Evolutionary conservation across 2,888 invertebrate genomes (phyloP).

Genomic region (Cataglyphis livida): DNA sequence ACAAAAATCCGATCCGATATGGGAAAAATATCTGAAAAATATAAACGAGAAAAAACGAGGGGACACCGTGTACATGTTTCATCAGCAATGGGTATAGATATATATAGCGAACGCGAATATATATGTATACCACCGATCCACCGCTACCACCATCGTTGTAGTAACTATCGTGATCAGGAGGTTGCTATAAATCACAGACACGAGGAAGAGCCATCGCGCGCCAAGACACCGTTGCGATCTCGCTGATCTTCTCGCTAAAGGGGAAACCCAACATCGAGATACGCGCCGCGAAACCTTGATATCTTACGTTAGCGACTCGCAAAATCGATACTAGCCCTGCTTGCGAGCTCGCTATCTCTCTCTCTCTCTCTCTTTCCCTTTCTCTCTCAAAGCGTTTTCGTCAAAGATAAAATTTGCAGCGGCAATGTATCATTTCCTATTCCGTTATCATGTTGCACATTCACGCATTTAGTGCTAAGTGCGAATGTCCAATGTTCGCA

Average conservation of each 20-base stretch:
- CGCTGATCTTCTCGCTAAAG: constrained; percentile 53
- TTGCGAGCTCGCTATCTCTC: constrained; percentile 2
- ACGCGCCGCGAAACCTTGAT: constrained; percentile 48
- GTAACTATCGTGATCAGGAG: constrained; percentile 60
- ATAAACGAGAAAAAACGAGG: not conserved
- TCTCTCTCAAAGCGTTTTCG: not conserved
- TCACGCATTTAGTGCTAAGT: not conserved
- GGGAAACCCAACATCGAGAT: constrained; percentile 43
- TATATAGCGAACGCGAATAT: constrained; percentile 54
- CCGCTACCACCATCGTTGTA: constrained; percentile 16
- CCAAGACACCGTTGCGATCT: constrained; percentile 49
- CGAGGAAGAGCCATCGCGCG: constrained; percentile 60
- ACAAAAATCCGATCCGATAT: not conserved
- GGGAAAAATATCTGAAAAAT: not conserved
- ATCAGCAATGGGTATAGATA: constrained; percentile 26
- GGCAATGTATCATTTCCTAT: not conserved
- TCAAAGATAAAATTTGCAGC: constrained; percentile 4
- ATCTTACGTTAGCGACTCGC: constrained; percentile 49
- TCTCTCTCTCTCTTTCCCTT: constrained; percentile 1
- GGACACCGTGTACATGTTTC: constrained; percentile 44
- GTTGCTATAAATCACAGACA: constrained; percentile 68
- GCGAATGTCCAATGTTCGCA: not conserved
- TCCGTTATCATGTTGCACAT: not conserved
- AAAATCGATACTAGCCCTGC: constrained; percentile 49
- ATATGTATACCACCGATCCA: not conserved